Base-by-base conservation (phyloP, 1,140 invertebrate genomes). In the Ooceraea biroi region DNA sequence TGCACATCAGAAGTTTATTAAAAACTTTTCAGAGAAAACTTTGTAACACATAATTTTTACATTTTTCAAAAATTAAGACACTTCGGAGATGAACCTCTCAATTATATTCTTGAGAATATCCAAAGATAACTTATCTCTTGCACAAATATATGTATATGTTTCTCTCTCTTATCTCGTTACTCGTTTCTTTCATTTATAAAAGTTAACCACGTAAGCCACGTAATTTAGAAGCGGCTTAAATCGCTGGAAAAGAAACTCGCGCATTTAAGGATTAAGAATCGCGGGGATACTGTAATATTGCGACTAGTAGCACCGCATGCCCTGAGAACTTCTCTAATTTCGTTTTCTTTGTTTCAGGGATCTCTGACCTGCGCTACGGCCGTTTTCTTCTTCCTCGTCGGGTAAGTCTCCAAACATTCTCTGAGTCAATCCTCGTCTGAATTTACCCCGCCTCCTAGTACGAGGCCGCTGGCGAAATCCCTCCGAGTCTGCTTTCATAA, bases 301-400 rank as follows among this genome's bases (percentile, higher is more conserved):
- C 8, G 58, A 17, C 17, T 77, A 68, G 30, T 8, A 12, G n/a
- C 48, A 41, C 3, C 41, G 30, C 25, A 25, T 46, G 22, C n/a
- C 27, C 30, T 27, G n/a, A 17, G 69, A 80, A 80, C 76, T 71
- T 80, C 50, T 80, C 76, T 80, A 80, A 80, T 71, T 44, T 80
- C 7, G 50, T 80, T 80, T 58, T 80, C 41, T 80, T 80, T 80
- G 65, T 80, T 80, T 3, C 65, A 80, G 76, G 50, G 50, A 80
- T 80, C 19, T 80, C 8, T 69, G 65, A 80, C 25, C n/a, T 25
- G 22, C 76, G 63, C 5, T 11, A 41, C n/a, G 65, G 50, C 48
- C 41, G 25, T 50, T 36, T 30, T 69, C 63, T 19, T 69, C 63
- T 50, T 77, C 27, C 12, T 68, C 50, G 17, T 71, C 65, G 50